Percentiles rank a stretch among this genome's conserved stretches.
Conservation (phyloP, 2,888 invertebrate species). For the Melolontha melolontha region DNA sequence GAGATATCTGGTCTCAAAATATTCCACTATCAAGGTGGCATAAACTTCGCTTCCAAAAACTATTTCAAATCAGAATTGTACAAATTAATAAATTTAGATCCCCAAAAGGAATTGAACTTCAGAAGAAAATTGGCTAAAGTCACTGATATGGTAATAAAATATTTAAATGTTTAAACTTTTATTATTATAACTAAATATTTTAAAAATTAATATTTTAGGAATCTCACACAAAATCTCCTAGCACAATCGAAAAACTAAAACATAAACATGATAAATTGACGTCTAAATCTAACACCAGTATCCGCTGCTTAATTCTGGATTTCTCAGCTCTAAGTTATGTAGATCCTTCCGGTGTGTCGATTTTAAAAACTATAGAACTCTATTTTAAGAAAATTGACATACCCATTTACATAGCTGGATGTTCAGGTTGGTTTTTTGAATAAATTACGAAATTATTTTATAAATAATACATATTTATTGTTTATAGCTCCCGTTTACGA, state of each 20-base stretch:
- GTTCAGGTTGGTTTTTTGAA: constrained; percentile 63
- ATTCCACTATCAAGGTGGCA: constrained; percentile 75
- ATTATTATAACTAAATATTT: not conserved
- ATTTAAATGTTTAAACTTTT: not conserved
- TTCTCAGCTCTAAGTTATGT: constrained; percentile 74
- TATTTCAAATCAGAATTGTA: constrained; percentile 70
- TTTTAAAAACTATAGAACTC: constrained; percentile 67
- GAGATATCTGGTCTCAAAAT: constrained; percentile 76
- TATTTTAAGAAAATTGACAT: constrained; percentile 69
- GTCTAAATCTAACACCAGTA: constrained; percentile 54
- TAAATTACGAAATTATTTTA: not conserved
- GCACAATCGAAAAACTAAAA: constrained; percentile 30
- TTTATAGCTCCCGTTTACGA: constrained; percentile 74
- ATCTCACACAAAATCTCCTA: constrained; percentile 20
- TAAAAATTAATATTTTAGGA: constrained; percentile 11
- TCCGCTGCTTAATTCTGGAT: constrained; percentile 69
- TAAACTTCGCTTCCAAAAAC: constrained; percentile 75
- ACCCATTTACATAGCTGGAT: constrained; percentile 69
- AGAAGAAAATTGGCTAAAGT: constrained; percentile 63
- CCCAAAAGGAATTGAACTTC: constrained; percentile 64
- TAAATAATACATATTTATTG: constrained; percentile 11
- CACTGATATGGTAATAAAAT: constrained; percentile 8
- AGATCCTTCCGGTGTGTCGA: constrained; percentile 74
- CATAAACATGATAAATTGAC: constrained; percentile 48
- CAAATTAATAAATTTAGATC: constrained; percentile 67